Evolutionary conservation across 2,113 vertebrate species (phyloP).

Genomic region (Fukomys damarensis): DNA sequence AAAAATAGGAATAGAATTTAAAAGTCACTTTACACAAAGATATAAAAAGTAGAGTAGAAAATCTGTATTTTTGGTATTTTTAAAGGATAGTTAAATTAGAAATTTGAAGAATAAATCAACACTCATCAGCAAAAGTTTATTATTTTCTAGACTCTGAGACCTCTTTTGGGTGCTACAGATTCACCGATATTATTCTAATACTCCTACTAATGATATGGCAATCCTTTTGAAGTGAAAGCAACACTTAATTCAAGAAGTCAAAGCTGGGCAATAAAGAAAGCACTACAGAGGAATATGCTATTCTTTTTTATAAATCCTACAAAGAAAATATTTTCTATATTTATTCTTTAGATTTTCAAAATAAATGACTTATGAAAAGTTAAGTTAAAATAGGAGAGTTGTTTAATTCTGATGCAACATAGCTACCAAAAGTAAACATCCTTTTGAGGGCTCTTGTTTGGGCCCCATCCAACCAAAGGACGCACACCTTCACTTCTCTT

Average conservation of each 20-base stretch:
- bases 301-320: neutral
- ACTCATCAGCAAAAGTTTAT: neutral
- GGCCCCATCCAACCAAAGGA: neutral
- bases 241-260: neutral
- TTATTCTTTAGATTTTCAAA: slow-evolving; percentile 30
- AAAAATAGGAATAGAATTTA: neutral
- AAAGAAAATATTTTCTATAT: neutral
- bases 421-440: neutral
- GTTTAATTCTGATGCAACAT: neutral
- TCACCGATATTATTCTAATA: neutral
- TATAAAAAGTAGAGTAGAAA: neutral
- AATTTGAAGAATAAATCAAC: neutral
- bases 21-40: neutral
- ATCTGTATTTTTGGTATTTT: neutral
- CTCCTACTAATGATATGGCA: neutral
- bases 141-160: neutral
- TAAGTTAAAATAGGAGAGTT: neutral
- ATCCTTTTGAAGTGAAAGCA: slow-evolving; percentile 18
- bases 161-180: neutral
- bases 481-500: neutral
- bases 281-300: neutral
- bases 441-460: neutral
- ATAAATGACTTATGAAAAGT: neutral
- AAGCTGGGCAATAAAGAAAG: neutral
- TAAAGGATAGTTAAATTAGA: slow-evolving; percentile 35